Evolutionary conservation across 2,888 invertebrate species (phyloP), one percentile per base, ranked within the genome.

Genomic region (Trilocha varians): DNA sequence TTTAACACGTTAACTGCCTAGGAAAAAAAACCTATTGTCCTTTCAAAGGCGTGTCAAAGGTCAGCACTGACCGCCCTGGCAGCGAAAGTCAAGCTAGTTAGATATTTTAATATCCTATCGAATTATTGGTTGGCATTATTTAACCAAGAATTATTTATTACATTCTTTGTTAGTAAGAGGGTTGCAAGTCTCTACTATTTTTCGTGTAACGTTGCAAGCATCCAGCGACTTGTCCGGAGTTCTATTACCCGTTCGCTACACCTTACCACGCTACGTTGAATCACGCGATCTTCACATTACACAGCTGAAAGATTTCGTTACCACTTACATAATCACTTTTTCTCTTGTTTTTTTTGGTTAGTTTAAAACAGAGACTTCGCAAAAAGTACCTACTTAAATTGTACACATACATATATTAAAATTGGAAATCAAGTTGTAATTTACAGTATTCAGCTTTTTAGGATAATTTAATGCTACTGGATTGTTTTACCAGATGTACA

Each of bases 241-340:
- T 66, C 67, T 67, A 69, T 70, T 69, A 71, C 71, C 59, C 59
- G 57, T 57, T 63, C 49, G 58, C 57, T 63, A 53, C 59, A 59
- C 60, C 60, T 56, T 43, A 51, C 65, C 67, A 67, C 68, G 71
- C 66, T 51, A 70, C 52, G 50, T 48, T 42, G 39, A 57, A 73
- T 72, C 80, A 83, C 82, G 82, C 82, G 82, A 83, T 71, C 67
- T 58, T 50, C 71, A 68, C 79, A 82, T 82, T 78, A 82, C 69
- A 70, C 49, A 56, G 65, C 57, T 63, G 62, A 62, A 70, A 75
- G 78, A 80, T 78, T 80, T 80, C 73, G 71, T 73, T 77, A 72
- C 78, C 73, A 78, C 78, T 82, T 71, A 77, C 70, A 66, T 78
- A 79, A 82, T 82, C 78, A 80, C 75, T 80, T 78, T 37, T 13